Conservation (phyloP, 92 coral and sea anemone genomes). For the Paragorgia papillata region DNA sequence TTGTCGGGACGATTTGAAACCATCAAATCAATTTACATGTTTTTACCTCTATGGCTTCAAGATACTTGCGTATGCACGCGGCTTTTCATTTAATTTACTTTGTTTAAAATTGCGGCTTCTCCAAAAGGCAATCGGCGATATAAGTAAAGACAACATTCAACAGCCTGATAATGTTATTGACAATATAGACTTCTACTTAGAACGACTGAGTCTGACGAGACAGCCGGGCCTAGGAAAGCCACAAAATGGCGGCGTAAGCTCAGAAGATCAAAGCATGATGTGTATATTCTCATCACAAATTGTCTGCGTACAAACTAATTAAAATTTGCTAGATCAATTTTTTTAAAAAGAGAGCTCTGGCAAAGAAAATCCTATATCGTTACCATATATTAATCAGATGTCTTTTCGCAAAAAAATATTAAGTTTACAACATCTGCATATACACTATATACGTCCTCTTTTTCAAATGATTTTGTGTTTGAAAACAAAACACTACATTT, state of each 20-base stretch:
- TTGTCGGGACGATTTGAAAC: constrained; percentile 11
- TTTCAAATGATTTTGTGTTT: too few species aligned
- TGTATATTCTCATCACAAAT: constrained; percentile 6
- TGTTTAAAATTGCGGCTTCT: constrained; percentile 44
- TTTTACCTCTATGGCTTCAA: constrained; percentile 20
- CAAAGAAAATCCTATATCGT: too few species aligned
- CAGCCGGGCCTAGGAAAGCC: too few species aligned
- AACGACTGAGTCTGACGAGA: too few species aligned
- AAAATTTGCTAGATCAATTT: constrained; percentile 28
- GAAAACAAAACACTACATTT: too few species aligned
- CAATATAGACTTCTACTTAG: neutral
- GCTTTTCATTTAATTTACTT: constrained; percentile 22
- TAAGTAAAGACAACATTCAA: constrained; percentile 37
- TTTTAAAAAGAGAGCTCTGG: too few species aligned
- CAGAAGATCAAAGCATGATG: neutral
- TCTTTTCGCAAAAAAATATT: too few species aligned
- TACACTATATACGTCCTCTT: too few species aligned
- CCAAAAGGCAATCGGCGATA: constrained; percentile 45
- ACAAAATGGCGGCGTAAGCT: constrained; percentile 10
- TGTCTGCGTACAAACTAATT: constrained; percentile 32
- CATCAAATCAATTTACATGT: constrained; percentile 32
- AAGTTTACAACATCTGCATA: too few species aligned
- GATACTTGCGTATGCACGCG: constrained; percentile 44
- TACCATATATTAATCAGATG: too few species aligned
- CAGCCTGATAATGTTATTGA: constrained; percentile 14